Base-by-base conservation (phyloP, 2,888 invertebrate genomes). In the Aphodius granarius region DNA sequence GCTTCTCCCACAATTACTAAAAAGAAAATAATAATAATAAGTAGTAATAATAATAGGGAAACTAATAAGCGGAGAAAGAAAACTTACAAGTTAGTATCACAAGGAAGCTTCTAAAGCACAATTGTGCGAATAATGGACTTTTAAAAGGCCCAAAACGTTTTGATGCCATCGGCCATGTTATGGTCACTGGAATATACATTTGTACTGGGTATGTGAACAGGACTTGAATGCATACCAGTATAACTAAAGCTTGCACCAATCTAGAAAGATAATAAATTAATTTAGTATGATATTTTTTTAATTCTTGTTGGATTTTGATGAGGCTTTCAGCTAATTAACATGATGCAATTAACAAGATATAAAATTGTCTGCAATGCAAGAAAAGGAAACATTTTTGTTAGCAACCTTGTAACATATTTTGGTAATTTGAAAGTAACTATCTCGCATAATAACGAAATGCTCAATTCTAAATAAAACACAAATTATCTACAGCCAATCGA, bases 111-210 rank as follows among this genome's bases (percentile, higher is more conserved):
- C 97, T 90, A 83, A 94, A 94, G 5, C 89, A 82, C 19, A 94
- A 90, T 86, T 97, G 96, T 15, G 91, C 89, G 21, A 89, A 81
- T 0, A 92, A 86, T 0, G 92, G 91, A 81, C 89, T 89, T 68
- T 89, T 88, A 78, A 90, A 88, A 23, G 90, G 88, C 4, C 90
- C 91, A 72, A 90, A 88, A 80, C 88, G 87, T 72, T 88, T 86
- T 73, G 87, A 85, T 22, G 95, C 86, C 63, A 88, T 86, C 0
- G 97, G 96, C 94, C 95, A 96, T 81, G 97, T 93, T 77, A 98
- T 95, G 74, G 93, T 93, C 68, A 97, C 91, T 0, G 98, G 97
- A 65, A 99, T 97, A 87, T 97, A 98, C 85, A 99, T 95, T 88
- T 98, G 98, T 17, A 99, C 90, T 0, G 97, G 94, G 87, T 97